These are phyloP conservation scores for Hyalella azteca DNA, from an alignment of 2,888 invertebrate genomes.

Conservation along the genomic window DNA sequence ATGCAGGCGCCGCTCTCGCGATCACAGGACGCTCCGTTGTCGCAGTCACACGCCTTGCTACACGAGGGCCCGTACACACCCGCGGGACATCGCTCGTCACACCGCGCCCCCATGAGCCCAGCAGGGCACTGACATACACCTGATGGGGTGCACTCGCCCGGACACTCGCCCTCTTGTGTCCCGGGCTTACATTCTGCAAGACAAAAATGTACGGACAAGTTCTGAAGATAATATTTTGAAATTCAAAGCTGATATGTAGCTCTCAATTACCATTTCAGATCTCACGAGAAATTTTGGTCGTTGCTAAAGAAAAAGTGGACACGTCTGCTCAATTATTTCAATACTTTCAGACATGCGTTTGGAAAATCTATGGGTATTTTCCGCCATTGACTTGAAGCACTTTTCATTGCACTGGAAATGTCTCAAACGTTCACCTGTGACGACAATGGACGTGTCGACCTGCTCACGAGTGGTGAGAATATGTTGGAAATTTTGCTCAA, in stretches of 20 bases:
- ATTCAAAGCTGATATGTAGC: no score
- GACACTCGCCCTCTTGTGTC: background rate
- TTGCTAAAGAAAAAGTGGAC: no score
- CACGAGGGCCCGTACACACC: background rate
- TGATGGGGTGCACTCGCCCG: background rate
- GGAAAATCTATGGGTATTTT: no score
- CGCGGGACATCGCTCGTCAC: background rate
- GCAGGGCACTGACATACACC: conserved; percentile 18
- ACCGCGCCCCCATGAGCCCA: conserved; percentile 5
- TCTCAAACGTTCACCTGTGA: conserved; percentile 9
- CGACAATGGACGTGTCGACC: background rate
- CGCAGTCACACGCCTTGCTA: conserved; percentile 44
- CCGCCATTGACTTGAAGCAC: no score
- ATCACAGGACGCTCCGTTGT: conserved; percentile 51
- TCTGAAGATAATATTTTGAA: background rate
- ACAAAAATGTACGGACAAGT: background rate
- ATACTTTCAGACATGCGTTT: no score
- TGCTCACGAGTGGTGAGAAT: conserved; percentile 4
- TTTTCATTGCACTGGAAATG: no score
- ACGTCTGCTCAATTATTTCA: no score
- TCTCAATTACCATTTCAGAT: no score
- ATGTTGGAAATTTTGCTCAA: background rate
- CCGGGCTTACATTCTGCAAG: background rate
- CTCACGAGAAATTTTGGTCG: no score
- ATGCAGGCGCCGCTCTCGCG: conserved; percentile 41